Evolutionary conservation across 2,888 invertebrate genomes (phyloP).

Genomic region (Ceratothoa steindachneri): DNA sequence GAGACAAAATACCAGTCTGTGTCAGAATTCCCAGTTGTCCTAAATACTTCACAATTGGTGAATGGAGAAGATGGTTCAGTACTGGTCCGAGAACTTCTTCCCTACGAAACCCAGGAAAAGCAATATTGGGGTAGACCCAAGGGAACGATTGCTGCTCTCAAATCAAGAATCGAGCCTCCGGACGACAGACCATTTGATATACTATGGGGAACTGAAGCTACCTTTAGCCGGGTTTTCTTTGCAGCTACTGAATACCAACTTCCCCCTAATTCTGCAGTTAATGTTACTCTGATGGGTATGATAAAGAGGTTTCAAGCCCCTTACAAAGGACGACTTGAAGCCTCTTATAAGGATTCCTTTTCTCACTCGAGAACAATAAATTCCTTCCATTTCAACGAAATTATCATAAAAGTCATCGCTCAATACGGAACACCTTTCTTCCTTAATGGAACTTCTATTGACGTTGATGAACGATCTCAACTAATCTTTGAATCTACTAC

Average conservation of each 20-base stretch:
- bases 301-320: conserved; percentile 35
- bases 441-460: conserved; percentile 27
- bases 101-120: conserved; percentile 24
- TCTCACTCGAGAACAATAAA: conserved; percentile 17
- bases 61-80: conserved; percentile 17
- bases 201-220: conserved; percentile 31
- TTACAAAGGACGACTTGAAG: conserved; percentile 27
- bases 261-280: conserved; percentile 33
- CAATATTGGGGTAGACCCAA: conserved; percentile 39
- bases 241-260: conserved; percentile 14
- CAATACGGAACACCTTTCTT: conserved; percentile 28
- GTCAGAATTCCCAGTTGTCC: background rate
- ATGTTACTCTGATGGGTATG: conserved; percentile 29
- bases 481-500: conserved; percentile 35
- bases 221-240: conserved; percentile 14
- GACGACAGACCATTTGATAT: conserved; percentile 11
- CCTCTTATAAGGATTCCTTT: conserved; percentile 24
- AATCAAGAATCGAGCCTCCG: conserved; percentile 16
- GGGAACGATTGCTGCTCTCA: conserved; percentile 35
- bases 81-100: conserved; percentile 14
- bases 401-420: conserved; percentile 21
- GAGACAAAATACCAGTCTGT: conserved; percentile 8
- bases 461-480: conserved; percentile 10
- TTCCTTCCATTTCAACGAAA: conserved; percentile 34
- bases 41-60: conserved; percentile 13